phyloP scores from a whole-genome alignment of 2,113 vertebrate genomes.

The Aleadryas rufinucha region DNA sequence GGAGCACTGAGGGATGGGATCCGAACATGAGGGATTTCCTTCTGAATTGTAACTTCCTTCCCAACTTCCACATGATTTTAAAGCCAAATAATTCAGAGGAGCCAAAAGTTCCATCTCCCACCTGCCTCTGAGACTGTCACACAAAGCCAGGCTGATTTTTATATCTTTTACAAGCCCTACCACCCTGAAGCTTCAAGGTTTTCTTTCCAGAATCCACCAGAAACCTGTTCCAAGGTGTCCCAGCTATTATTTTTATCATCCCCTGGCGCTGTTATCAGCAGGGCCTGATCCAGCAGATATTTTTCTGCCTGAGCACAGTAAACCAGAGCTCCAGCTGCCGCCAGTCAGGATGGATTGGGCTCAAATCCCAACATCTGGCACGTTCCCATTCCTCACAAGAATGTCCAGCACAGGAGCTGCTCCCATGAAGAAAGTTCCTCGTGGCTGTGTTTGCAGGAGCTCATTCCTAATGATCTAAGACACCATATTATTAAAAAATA shows the following conservation, averaged over 20 bases:
- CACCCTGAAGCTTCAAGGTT: background rate
- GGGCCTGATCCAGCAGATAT: background rate
- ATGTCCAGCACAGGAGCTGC: background rate
- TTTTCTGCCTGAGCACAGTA: background rate
- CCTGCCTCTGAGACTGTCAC: background rate
- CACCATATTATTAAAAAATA: constrained; percentile 31
- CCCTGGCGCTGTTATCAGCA: background rate
- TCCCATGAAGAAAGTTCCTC: background rate
- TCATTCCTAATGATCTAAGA: constrained; percentile 37
- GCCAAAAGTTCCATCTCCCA: background rate
- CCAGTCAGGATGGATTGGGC: background rate
- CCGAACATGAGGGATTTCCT: background rate
- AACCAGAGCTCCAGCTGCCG: background rate
- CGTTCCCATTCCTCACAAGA: background rate
- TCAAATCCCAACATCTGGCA: background rate
- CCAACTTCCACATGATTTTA: background rate
- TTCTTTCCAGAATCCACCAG: background rate
- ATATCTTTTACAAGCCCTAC: background rate
- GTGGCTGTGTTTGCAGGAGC: background rate
- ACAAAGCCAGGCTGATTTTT: background rate
- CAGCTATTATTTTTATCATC: background rate
- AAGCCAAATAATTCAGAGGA: background rate
- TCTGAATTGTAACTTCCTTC: background rate
- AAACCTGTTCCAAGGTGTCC: background rate
- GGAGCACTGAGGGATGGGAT: background rate